Evolutionary conservation across 2,797 vertebrate genomes (phyloP).

Genomic region (Catamblyrhynchus diadema): DNA sequence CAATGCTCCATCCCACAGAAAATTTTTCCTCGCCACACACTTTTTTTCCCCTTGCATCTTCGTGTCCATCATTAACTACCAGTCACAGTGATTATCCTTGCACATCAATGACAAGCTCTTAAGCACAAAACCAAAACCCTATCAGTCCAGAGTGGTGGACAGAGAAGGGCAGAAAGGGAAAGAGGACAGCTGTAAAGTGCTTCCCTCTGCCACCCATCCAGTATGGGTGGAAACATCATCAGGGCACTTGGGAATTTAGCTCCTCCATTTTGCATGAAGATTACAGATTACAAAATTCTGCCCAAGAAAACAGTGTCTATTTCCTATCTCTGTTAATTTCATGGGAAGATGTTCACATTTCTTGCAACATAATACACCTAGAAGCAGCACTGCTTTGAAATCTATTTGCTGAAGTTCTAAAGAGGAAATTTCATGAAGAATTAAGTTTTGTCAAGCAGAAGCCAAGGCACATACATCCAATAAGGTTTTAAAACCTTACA

Average conservation of each 20-base stretch:
- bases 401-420: neutral
- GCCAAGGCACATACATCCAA: neutral
- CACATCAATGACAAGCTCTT: neutral
- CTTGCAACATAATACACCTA: neutral
- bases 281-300: neutral
- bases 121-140: neutral
- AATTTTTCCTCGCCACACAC: neutral
- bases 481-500: neutral
- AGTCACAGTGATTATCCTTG: neutral
- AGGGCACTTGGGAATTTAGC: neutral
- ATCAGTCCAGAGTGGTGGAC: neutral
- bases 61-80: neutral
- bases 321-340: neutral
- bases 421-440: neutral
- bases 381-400: neutral
- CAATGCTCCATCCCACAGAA: neutral
- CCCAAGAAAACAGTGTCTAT: neutral
- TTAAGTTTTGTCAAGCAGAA: neutral
- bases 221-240: neutral
- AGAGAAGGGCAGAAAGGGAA: neutral
- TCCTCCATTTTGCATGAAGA: neutral
- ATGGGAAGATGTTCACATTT: neutral
- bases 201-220: neutral
- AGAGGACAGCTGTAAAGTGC: neutral
- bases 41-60: neutral